Percentiles rank a stretch among this genome's conserved stretches.
Evolutionary conservation across 2,888 invertebrate species (phyloP).

Genomic region (Bunonema sp.): DNA sequence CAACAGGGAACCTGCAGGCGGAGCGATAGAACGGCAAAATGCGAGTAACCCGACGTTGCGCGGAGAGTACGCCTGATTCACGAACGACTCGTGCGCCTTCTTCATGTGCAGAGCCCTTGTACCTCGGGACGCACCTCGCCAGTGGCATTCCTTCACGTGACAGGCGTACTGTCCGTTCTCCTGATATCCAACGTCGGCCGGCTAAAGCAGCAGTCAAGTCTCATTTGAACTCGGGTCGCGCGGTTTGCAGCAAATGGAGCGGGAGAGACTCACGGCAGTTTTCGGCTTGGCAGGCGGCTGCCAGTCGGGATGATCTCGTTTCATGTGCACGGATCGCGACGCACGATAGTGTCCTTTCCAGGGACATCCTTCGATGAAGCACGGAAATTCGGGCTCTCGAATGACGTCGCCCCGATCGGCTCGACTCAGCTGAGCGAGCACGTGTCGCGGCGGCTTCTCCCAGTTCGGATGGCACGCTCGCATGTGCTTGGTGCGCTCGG

Average conservation of each 20-base stretch:
- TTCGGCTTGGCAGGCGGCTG: conserved; percentile 6
- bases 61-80: conserved; percentile 7
- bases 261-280: conserved; percentile 1
- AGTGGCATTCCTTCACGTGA: conserved; percentile 14
- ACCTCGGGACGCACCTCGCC: conserved; percentile 17
- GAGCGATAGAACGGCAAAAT: too few species aligned
- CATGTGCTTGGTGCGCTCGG: conserved; percentile 18
- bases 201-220: neutral
- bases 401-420: conserved; percentile 5
- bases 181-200: conserved; percentile 13
- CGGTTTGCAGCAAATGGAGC: neutral
- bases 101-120: conserved; percentile 18
- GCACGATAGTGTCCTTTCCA: conserved; percentile 21
- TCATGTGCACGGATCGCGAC: conserved; percentile 12
- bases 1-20: conserved; percentile 8
- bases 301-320: conserved; percentile 10
- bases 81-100: conserved; percentile 11
- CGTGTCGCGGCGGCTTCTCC: conserved; percentile 11
- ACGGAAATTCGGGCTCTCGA: conserved; percentile 8
- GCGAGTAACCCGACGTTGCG: conserved; percentile 10
- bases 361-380: conserved; percentile 13
- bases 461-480: conserved; percentile 14
- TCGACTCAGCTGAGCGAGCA: conserved; percentile 7
- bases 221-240: neutral
- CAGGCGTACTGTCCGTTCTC: conserved; percentile 14